A percentile compares a stretch with the other conserved stretches of the same genome.
These are phyloP conservation scores for Pemphigus obesinymphae DNA, from an alignment of 1,140 invertebrate species.

Conservation along the genomic window DNA sequence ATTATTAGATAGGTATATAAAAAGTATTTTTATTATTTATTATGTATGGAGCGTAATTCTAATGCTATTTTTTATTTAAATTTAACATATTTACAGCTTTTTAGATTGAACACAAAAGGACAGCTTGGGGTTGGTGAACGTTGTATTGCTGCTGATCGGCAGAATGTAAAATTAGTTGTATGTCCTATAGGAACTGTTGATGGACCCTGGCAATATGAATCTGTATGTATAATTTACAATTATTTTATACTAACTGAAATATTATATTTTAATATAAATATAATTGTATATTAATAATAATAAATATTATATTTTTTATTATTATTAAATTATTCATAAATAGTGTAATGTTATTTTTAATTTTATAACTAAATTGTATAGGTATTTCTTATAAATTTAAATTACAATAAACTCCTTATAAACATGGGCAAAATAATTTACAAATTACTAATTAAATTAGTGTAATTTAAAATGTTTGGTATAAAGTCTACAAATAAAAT, in stretches of 20 bases:
- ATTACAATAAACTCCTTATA: too few species aligned
- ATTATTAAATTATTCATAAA: too few species aligned
- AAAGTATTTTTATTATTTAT: not conserved
- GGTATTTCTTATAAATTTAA: too few species aligned
- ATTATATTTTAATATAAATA: too few species aligned
- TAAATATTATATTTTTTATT: too few species aligned
- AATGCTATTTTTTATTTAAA: not conserved
- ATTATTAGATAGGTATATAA: not conserved
- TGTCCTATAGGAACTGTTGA: conserved; percentile 86
- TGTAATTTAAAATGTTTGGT: too few species aligned
- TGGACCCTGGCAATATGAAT: conserved; percentile 86
- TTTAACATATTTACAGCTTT: conserved; percentile 58
- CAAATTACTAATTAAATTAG: too few species aligned
- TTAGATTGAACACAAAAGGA: conserved; percentile 87
- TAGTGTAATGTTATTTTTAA: too few species aligned
- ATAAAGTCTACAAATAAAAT: too few species aligned
- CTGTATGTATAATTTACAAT: conserved; percentile 52
- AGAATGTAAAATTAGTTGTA: conserved; percentile 80
- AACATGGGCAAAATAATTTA: too few species aligned
- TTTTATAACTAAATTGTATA: too few species aligned
- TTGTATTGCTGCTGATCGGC: conserved; percentile 83
- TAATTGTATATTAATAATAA: too few species aligned
- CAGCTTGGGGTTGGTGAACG: conserved; percentile 93
- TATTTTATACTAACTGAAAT: not conserved
- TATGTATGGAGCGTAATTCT: not conserved